Conservation (phyloP, 2,888 invertebrate genomes). For the Mythimna vitellina region DNA sequence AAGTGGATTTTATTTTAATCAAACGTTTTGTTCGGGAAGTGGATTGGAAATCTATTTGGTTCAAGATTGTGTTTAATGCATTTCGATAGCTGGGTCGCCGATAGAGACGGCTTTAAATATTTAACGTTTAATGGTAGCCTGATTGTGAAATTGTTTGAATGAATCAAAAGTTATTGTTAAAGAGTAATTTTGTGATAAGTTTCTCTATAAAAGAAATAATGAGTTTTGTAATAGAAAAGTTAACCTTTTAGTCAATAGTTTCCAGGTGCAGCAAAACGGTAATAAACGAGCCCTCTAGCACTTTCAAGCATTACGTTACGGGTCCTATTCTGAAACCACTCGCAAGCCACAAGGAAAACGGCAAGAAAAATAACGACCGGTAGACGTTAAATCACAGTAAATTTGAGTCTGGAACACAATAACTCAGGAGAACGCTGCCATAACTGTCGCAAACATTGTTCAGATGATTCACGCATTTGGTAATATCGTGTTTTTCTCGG, state of each 20-base stretch:
- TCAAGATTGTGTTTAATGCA: conserved; percentile 51
- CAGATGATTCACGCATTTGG: conserved; percentile 85
- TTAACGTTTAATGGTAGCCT: neutral
- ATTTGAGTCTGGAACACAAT: conserved; percentile 86
- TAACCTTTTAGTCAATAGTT: conserved; percentile 17
- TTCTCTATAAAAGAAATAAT: neutral
- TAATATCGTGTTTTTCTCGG: conserved; percentile 80
- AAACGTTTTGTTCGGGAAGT: conserved; percentile 65
- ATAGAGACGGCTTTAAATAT: neutral
- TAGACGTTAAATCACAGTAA: conserved; percentile 85
- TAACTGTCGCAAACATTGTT: conserved; percentile 88
- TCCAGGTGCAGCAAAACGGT: conserved; percentile 28
- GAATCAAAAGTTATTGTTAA: neutral
- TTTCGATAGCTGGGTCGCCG: conserved; percentile 6
- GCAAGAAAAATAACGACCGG: conserved; percentile 79
- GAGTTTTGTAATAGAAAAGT: neutral
- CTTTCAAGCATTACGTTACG: conserved; percentile 57
- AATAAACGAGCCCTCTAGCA: conserved; percentile 47
- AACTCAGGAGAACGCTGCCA: conserved; percentile 85
- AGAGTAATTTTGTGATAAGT: neutral
- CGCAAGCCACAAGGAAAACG: conserved; percentile 70
- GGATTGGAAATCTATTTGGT: conserved; percentile 56
- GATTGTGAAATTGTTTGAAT: conserved; percentile 17
- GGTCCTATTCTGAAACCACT: conserved; percentile 48
- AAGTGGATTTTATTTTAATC: conserved; percentile 66